phyloP scores from a whole-genome alignment of 2,113 vertebrate genomes.

The Coryphaenoides rupestris region DNA sequence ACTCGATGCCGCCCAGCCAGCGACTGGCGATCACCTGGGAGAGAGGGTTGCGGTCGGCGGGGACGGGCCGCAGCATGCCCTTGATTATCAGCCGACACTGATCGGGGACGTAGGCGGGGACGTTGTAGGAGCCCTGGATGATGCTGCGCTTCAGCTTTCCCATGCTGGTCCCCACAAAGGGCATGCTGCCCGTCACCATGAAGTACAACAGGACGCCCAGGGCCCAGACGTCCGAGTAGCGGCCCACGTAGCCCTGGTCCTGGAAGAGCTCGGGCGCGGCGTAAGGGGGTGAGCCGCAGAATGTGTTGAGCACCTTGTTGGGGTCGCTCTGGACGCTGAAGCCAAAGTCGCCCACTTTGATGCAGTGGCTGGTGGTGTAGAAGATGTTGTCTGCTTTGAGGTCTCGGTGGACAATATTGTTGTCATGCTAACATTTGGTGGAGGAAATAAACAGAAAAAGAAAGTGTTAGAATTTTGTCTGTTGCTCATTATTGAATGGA shows the following conservation, averaged over 20 bases:
- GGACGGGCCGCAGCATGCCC: constrained; percentile 65
- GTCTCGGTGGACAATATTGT: constrained; percentile 76
- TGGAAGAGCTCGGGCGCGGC: constrained; percentile 74
- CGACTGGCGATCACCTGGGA: constrained; percentile 51
- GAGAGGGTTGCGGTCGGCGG: constrained; percentile 61
- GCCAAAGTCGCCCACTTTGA: constrained; percentile 78
- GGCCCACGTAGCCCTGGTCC: constrained; percentile 68
- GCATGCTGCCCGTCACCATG: constrained; percentile 69
- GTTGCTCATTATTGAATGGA: not conserved
- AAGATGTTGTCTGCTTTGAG: constrained; percentile 78
- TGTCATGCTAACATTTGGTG: constrained; percentile 64
- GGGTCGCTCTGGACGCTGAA: constrained; percentile 64
- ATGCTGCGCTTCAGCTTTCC: constrained; percentile 69
- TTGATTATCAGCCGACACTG: constrained; percentile 66
- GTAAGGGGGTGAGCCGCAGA: constrained; percentile 76
- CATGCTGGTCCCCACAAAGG: constrained; percentile 69
- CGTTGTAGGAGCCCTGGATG: constrained; percentile 67
- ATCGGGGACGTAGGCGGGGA: constrained; percentile 64
- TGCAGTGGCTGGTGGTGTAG: constrained; percentile 71
- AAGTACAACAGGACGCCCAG: constrained; percentile 76
- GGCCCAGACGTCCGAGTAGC: constrained; percentile 74
- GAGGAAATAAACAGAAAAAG: not conserved
- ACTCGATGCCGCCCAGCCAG: constrained; percentile 69
- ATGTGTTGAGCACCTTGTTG: constrained; percentile 62
- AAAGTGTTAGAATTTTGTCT: not conserved